phyloP scores from a whole-genome alignment of 2,888 invertebrate species.

The Dryadula phaetusa region DNA sequence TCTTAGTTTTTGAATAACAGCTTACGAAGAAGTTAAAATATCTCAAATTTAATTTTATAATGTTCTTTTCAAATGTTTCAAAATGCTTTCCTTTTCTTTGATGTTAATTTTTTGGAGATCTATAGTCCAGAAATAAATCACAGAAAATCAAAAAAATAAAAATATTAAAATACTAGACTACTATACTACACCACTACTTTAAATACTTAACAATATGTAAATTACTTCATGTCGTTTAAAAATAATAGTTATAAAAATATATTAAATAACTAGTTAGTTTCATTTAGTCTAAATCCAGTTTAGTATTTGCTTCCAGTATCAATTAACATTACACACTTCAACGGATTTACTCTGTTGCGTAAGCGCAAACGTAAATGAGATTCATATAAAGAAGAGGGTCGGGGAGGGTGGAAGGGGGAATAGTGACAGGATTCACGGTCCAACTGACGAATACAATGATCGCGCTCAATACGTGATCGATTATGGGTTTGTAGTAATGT shows the following conservation, averaged over 20 bases:
- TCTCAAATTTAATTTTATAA: too few relatives aligned
- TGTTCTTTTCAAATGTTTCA: too few relatives aligned
- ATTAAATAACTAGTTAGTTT: neutral
- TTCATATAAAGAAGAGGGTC: slow-evolving; percentile 67
- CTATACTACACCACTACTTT: too few relatives aligned
- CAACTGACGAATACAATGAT: slow-evolving; percentile 80
- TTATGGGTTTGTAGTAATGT: slow-evolving; percentile 74
- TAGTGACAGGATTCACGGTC: slow-evolving; percentile 83
- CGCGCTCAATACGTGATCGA: slow-evolving; percentile 81
- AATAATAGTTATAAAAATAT: too few relatives aligned
- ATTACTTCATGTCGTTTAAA: too few relatives aligned
- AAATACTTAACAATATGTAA: neutral
- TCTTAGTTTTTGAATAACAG: too few relatives aligned
- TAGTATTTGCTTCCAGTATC: slow-evolving; percentile 51
- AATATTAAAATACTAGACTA: too few relatives aligned
- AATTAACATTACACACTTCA: slow-evolving; percentile 74
- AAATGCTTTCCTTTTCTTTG: too few relatives aligned
- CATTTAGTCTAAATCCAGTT: neutral
- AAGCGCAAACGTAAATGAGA: slow-evolving; percentile 79
- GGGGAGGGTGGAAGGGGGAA: slow-evolving; percentile 54
- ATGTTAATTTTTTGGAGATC: too few relatives aligned
- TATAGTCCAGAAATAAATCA: too few relatives aligned
- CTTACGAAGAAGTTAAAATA: too few relatives aligned
- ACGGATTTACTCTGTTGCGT: slow-evolving; percentile 77
- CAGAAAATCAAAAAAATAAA: too few relatives aligned